These are phyloP conservation scores for Bedellia somnulentella DNA, from an alignment of 2,888 invertebrate genomes.

Conservation along the genomic window DNA sequence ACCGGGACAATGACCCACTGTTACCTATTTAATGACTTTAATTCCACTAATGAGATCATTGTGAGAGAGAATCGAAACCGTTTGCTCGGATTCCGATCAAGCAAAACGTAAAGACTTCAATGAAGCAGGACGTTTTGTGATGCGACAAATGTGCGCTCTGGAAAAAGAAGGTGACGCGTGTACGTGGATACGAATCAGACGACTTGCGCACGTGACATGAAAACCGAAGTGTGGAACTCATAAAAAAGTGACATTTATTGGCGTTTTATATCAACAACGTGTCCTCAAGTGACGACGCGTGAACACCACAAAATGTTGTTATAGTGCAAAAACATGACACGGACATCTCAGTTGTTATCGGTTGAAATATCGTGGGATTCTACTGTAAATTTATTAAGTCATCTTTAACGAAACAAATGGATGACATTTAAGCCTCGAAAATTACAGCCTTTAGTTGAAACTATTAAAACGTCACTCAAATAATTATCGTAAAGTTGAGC, in stretches of 20 bases:
- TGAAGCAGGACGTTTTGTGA: too few species aligned
- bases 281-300: constrained; percentile 39
- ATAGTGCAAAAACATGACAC: constrained; percentile 45
- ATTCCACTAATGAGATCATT: constrained; percentile 49
- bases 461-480: too few species aligned
- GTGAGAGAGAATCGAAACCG: too few species aligned
- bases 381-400: too few species aligned
- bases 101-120: background rate
- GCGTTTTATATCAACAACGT: constrained; percentile 56
- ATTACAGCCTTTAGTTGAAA: too few species aligned
- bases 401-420: too few species aligned
- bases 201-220: constrained; percentile 50
- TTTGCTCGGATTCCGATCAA: background rate
- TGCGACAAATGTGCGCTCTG: too few species aligned
- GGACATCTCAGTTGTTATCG: constrained; percentile 30
- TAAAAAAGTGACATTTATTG: constrained; percentile 61
- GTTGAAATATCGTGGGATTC: constrained; percentile 37
- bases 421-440: too few species aligned
- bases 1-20: constrained; percentile 34
- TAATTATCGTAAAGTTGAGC: too few species aligned
- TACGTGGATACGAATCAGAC: constrained; percentile 31
- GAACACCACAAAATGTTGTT: constrained; percentile 33
- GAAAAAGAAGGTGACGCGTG: too few species aligned
- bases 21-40: constrained; percentile 47
- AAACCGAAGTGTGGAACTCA: constrained; percentile 37